These are phyloP conservation scores for Neomonachus schauinslandi DNA, from an alignment of 2,113 vertebrate species.

Conservation along the genomic window DNA sequence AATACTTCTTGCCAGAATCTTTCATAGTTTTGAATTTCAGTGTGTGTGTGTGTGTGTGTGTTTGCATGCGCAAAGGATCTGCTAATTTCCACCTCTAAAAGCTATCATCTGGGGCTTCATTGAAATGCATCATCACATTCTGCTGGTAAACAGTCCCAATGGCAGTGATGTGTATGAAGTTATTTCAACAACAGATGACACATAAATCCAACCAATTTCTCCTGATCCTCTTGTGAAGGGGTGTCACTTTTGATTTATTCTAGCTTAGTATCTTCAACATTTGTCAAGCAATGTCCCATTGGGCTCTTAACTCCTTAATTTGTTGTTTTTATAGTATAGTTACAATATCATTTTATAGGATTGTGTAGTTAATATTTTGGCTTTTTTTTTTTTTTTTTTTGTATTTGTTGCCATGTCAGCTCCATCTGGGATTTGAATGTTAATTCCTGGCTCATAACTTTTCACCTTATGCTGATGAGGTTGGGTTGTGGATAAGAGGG, in stretches of 20 bases:
- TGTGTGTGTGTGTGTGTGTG: neutral
- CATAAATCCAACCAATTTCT: conserved; percentile 61
- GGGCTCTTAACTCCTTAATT: conserved; percentile 67
- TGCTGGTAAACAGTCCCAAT: neutral
- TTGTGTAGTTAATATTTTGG: neutral
- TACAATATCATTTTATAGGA: conserved; percentile 54
- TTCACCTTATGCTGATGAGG: neutral
- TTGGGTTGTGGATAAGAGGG: neutral
- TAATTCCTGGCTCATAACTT: neutral
- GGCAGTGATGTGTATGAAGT: conserved; percentile 16
- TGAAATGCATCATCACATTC: neutral
- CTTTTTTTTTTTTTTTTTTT: neutral
- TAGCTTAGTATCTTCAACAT: conserved; percentile 34
- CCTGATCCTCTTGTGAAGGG: neutral
- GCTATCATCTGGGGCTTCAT: neutral
- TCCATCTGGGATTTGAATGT: neutral
- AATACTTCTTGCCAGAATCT: neutral
- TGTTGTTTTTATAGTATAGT: conserved; percentile 64
- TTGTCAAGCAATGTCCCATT: conserved; percentile 63
- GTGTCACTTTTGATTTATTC: conserved; percentile 61
- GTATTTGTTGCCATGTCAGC: neutral
- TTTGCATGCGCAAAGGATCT: neutral
- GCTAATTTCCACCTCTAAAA: conserved; percentile 24
- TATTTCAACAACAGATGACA: conserved; percentile 49
- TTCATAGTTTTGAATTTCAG: neutral